These are phyloP conservation scores for Cinclus cinclus DNA, from an alignment of 2,113 vertebrate species.

Conservation along the genomic window DNA sequence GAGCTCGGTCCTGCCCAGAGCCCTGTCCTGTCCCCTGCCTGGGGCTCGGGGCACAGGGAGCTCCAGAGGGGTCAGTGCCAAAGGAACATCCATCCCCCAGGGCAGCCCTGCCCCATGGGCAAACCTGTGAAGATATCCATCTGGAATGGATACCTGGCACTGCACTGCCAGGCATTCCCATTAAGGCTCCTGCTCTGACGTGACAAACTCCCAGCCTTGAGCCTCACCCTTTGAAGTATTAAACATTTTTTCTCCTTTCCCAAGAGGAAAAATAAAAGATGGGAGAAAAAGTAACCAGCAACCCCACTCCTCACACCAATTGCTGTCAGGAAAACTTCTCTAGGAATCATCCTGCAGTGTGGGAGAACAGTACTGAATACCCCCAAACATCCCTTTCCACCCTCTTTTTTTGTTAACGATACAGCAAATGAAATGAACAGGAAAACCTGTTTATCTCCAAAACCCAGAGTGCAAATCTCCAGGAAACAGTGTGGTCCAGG, in stretches of 20 bases:
- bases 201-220: neutral
- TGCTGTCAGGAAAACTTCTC: neutral
- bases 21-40: neutral
- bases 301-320: neutral
- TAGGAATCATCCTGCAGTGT: neutral
- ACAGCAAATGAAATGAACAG: neutral
- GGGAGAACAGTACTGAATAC: neutral
- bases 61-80: neutral
- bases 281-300: neutral
- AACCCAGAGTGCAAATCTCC: neutral
- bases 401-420: neutral
- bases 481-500: fast-evolving
- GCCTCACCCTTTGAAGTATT: neutral
- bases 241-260: neutral
- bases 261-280: neutral
- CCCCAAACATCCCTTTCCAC: neutral
- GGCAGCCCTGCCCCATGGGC: neutral
- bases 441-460: neutral
- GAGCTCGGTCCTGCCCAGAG: neutral
- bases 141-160: neutral
- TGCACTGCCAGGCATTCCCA: neutral
- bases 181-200: fast-evolving
- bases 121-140: neutral
- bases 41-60: neutral
- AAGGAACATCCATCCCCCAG: fast-evolving